phyloP scores from a whole-genome alignment of 2,113 vertebrate genomes.

The Elanus axillaris region DNA sequence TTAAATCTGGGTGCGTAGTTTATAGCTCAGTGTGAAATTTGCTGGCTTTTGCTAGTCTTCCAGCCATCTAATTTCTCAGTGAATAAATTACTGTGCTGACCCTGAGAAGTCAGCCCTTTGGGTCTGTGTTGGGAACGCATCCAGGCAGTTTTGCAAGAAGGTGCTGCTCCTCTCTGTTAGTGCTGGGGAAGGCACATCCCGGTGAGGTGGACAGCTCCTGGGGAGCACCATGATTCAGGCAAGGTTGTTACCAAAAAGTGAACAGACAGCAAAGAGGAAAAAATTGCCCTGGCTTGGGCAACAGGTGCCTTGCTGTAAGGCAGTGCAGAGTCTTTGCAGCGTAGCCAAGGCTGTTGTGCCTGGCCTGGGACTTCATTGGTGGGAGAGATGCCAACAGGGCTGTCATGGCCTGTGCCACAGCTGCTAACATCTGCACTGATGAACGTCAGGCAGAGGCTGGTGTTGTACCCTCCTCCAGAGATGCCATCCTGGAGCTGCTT shows the following conservation, averaged over 20 bases:
- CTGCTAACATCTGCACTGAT: not conserved
- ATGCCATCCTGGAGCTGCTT: not conserved
- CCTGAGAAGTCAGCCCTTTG: not conserved
- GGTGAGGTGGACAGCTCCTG: not conserved
- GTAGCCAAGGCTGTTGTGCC: not conserved
- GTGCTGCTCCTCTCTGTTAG: not conserved
- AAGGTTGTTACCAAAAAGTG: not conserved
- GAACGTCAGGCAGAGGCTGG: not conserved
- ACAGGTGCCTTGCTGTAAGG: not conserved
- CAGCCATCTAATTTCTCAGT: not conserved
- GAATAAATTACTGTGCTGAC: not conserved
- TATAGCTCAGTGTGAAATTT: not conserved
- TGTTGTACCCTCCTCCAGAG: not conserved
- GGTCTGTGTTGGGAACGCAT: not conserved
- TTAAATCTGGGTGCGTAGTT: not conserved
- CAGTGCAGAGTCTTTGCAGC: not conserved
- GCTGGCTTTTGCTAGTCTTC: not conserved
- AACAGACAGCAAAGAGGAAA: not conserved
- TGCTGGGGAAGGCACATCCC: not conserved
- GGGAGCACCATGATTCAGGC: rapidly evolving
- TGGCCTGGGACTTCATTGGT: not conserved
- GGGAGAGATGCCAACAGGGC: not conserved
- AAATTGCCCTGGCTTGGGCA: not conserved
- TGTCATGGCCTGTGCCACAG: not conserved
- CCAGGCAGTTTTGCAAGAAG: not conserved